These are phyloP conservation scores for Labrus mixtus DNA, from an alignment of 2,113 vertebrate genomes.

Conservation along the genomic window DNA sequence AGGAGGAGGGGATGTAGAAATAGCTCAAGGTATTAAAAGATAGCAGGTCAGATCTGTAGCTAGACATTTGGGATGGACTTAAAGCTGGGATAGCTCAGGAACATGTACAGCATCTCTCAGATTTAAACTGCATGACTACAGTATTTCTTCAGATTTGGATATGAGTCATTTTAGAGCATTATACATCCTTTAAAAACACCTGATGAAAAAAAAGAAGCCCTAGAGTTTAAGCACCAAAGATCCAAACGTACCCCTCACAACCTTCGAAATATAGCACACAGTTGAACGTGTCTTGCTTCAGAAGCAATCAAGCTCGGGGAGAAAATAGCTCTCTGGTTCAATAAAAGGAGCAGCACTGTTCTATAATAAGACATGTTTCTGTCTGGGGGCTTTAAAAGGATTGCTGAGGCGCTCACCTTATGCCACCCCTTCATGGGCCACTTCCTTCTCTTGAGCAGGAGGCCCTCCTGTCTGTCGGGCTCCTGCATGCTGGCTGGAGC, in stretches of 20 bases:
- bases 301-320: neutral
- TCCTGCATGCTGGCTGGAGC: constrained; percentile 87
- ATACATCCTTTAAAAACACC: neutral
- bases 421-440: constrained; percentile 99
- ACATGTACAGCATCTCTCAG: neutral
- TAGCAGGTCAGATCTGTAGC: constrained; percentile 3
- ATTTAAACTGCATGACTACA: neutral
- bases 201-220: neutral
- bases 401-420: constrained; percentile 85
- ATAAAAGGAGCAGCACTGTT: neutral
- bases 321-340: constrained; percentile 9
- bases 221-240: neutral
- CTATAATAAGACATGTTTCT: constrained; percentile 9
- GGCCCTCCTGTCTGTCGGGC: constrained; percentile 90
- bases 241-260: neutral
- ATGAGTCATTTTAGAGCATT: neutral
- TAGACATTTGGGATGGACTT: constrained; percentile 3
- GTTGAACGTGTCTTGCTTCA: neutral
- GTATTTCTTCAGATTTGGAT: neutral
- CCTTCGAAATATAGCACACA: neutral
- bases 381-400: constrained; percentile 4
- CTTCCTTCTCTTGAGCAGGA: constrained; percentile 96
- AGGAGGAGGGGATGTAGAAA: constrained; percentile 40
- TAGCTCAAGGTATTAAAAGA: constrained; percentile 41
- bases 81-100: neutral